phyloP scores from a whole-genome alignment of 2,797 vertebrate genomes.

The Hydrolagus colliei region DNA sequence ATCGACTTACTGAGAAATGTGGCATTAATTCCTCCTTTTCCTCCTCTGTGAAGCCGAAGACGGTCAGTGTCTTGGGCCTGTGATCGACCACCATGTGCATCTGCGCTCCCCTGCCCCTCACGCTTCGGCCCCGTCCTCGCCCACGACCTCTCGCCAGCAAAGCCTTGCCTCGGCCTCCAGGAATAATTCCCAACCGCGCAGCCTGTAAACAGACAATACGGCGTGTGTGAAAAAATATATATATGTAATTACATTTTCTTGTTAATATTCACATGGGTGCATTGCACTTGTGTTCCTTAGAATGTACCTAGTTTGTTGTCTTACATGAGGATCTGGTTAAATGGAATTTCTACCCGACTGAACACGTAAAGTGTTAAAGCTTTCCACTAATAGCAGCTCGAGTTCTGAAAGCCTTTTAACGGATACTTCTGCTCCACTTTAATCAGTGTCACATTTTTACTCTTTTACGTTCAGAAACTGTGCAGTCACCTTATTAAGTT shows the following conservation, averaged over 20 bases:
- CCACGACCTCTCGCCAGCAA: slow-evolving; percentile 56
- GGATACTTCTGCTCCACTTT: background rate
- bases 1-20: slow-evolving; percentile 81
- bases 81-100: slow-evolving; percentile 94
- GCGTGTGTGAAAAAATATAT: background rate
- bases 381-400: background rate
- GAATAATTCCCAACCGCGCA: slow-evolving; percentile 77
- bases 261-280: background rate
- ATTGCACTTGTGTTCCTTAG: background rate
- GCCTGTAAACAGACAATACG: slow-evolving; percentile 57
- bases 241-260: too few relatives aligned
- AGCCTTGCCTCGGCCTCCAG: slow-evolving; percentile 59
- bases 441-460: background rate
- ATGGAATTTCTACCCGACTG: too few relatives aligned
- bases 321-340: too few relatives aligned
- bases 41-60: slow-evolving; percentile 76
- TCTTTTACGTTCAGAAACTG: background rate
- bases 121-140: slow-evolving; percentile 74
- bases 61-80: slow-evolving; percentile 75
- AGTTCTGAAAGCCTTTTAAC: background rate
- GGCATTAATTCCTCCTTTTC: slow-evolving; percentile 89
- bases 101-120: slow-evolving; percentile 60
- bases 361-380: background rate
- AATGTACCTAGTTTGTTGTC: too few relatives aligned
- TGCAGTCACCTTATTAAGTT: background rate